Percentiles rank a stretch among this genome's conserved stretches.
Evolutionary conservation across 2,888 invertebrate genomes (phyloP).

Genomic region (Dasysyrphus tricinctus): DNA sequence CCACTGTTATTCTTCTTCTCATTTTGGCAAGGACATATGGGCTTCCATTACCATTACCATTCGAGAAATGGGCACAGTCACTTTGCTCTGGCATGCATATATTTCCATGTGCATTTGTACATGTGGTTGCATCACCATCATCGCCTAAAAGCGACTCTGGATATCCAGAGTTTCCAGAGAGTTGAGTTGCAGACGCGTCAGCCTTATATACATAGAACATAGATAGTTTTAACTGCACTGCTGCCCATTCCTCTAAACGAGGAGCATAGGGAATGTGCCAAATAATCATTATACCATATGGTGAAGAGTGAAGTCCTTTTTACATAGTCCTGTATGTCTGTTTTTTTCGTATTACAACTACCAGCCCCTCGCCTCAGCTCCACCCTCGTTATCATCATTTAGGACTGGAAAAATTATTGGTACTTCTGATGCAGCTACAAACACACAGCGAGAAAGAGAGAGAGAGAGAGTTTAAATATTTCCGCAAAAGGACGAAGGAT

Average conservation of each 20-base stretch:
- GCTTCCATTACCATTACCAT: constrained; percentile 72
- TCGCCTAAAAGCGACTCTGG: constrained; percentile 61
- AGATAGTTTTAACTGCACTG: not conserved
- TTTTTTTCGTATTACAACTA: not conserved
- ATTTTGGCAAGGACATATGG: constrained; percentile 72
- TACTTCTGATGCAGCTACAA: constrained; percentile 54
- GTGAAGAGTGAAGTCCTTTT: constrained; percentile 59
- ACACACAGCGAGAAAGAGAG: constrained; percentile 22
- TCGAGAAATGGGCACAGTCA: constrained; percentile 56
- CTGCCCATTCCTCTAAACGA: not conserved
- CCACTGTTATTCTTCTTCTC: constrained; percentile 58
- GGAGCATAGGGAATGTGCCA: constrained; percentile 59
- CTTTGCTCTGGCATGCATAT: constrained; percentile 57
- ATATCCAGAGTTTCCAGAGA: constrained; percentile 1
- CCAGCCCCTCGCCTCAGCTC: constrained; percentile 1
- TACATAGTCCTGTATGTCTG: constrained; percentile 39
- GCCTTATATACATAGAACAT: not conserved
- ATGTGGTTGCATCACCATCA: constrained; percentile 73
- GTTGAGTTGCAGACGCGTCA: constrained; percentile 29
- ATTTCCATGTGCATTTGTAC: constrained; percentile 72
- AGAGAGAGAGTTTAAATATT: constrained; percentile 69
- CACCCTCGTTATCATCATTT: constrained; percentile 76
- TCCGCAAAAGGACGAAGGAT: constrained; percentile 49
- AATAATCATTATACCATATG: constrained; percentile 74
- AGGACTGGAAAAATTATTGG: constrained; percentile 71